These are phyloP conservation scores for Dolichallabes microphthalmus DNA, from an alignment of 2,113 vertebrate genomes.

Conservation along the genomic window DNA sequence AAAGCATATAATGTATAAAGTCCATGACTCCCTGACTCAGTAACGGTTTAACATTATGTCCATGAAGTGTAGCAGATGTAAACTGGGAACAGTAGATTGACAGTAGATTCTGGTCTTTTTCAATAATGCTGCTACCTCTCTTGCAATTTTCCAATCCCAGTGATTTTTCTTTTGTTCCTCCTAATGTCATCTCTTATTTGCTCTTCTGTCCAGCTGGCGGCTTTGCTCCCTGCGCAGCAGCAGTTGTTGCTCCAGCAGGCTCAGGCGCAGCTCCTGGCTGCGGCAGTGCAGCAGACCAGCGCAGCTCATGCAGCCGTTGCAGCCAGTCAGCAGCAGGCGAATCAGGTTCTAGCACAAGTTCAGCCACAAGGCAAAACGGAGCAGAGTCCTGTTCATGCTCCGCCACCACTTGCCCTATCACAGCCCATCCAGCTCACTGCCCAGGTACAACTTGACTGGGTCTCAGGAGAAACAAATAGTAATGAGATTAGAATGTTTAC, in stretches of 20 bases:
- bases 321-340: slow-evolving; percentile 57
- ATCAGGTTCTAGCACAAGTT: slow-evolving; percentile 41
- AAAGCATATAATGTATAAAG: too few relatives aligned
- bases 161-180: not conserved
- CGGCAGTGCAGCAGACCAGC: slow-evolving; percentile 83
- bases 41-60: too few relatives aligned
- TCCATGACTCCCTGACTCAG: too few relatives aligned
- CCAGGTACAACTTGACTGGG: slow-evolving; percentile 71
- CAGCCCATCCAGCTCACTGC: slow-evolving; percentile 92
- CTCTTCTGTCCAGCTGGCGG: slow-evolving; percentile 74
- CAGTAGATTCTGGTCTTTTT: too few relatives aligned
- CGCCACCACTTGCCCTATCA: slow-evolving; percentile 79
- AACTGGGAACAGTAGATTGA: too few relatives aligned
- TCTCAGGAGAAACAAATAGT: not conserved
- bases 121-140: not conserved
- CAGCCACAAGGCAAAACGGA: slow-evolving; percentile 63
- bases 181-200: not conserved
- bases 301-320: slow-evolving; percentile 77
- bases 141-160: not conserved
- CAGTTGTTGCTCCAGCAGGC: slow-evolving; percentile 88
- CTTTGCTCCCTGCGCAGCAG: slow-evolving; percentile 86
- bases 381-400: slow-evolving; percentile 60
- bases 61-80: too few relatives aligned
- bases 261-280: slow-evolving; percentile 86
- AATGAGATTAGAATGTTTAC: not conserved